Evolutionary conservation across 2,797 vertebrate species (phyloP), one percentile per base, ranked within the genome.

Genomic region (Hafferia zeledoni): DNA sequence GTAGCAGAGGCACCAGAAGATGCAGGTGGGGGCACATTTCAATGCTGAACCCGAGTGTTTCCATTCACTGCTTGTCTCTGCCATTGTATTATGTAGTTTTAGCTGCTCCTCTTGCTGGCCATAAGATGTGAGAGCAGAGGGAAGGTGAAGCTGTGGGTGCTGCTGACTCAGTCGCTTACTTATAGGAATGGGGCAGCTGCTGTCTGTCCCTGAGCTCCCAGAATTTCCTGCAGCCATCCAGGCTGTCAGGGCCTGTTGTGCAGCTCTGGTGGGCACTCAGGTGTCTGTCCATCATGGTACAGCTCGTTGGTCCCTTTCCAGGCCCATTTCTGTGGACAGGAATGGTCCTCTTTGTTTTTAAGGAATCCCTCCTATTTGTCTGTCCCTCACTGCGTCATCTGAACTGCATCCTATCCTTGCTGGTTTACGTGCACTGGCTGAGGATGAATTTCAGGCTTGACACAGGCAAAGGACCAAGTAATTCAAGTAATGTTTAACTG

Each of bases 31-130:
- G 23, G 16, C 18, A 15, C 0, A 0, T 71, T 79, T 68, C 41
- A 10, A 19, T 25, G 1, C 27, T 1, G 6, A 71, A 35, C 31
- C 33, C 0, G 0, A 17, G 15, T 2, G 4, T 28, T 85, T 41
- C 35, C 35, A 10, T 10, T 59, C 2, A 3, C 68, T 82, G 11
- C 23, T 43, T 50, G 17, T 57, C n/a, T 67, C 70, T 63, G 18
- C 23, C 6, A 14, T 53, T 33, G 9, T 44, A 2, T 74, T 49
- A 1, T 14, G 3, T 1, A 5, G 27, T 6, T 83, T 46, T 25
- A 56, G 8, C 24, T 0, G 0, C 41, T 77, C 9, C 69, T 71
- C 37, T 78, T 37, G 52, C 83, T 72, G 87, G 69, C 12, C 57
- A 13, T 7, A 11, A 53, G 44, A 8, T 28, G n/a, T 52, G 74